Evolutionary conservation across 2,797 vertebrate genomes (phyloP), one percentile per base, ranked within the genome.

Genomic region (Schizopygopsis pylzovi): DNA sequence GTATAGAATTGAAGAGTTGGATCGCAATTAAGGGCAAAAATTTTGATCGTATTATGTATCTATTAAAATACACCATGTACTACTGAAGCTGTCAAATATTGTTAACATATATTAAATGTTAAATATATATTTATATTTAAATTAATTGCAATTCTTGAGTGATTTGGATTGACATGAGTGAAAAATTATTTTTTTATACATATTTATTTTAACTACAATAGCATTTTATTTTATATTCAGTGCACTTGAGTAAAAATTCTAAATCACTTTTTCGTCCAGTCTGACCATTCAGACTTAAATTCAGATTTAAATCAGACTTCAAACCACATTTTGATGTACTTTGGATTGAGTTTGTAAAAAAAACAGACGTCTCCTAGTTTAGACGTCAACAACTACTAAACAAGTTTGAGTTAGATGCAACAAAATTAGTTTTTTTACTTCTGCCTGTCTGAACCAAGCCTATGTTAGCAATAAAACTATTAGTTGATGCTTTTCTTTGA

Each of bases 1-100:
- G 25, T 37, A n/a, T 49, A 25, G 68, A 28, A 41, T 49, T 73
- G 41, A 73, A 80, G 28, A 73, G 49, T 15, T 79, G 25, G 76
- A 28, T 79, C 25, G 28, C 20, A 63, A 10, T 81, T 22, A 77
- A n/a, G 33, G 43, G 39, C 63, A 28, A 25, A 28, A 20, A 49
- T 37, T 63, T 45, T 65, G 45, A 15, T 4, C 4, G 10, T 22
- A 16, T 33, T 63, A 43, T 65, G 28, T 33, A 33, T 61, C 1
- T n/a, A 22, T 56, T 63, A 63, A 5, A 61, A 13, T 63, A 13
- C n/a, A 25, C 22, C 6, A 56, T 56, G 20, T 22, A 56, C 8
- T 15, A 6, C 61, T 63, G 59, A 25, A 61, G 11, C 59, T 61
- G 12, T 63, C 11, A 28, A 13, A 28, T 28, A 28, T 65, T 65